Evolutionary conservation across 2,888 invertebrate species (phyloP).

Genomic region (Tachina fera): DNA sequence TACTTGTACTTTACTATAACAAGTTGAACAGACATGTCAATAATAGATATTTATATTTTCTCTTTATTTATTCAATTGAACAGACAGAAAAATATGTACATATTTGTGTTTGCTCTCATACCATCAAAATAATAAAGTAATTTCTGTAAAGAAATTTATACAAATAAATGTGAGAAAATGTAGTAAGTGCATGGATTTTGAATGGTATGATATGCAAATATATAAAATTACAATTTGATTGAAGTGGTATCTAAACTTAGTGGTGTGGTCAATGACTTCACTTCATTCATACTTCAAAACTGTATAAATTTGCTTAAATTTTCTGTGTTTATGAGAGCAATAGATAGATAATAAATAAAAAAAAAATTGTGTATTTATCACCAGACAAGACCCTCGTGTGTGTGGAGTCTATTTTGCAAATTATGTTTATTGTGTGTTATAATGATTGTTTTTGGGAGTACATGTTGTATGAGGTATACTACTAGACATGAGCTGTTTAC

Average conservation of each 20-base stretch:
- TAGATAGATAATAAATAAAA: slow-evolving; percentile 36
- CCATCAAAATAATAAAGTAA: slow-evolving; percentile 11
- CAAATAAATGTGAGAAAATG: slow-evolving; percentile 30
- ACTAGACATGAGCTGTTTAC: background rate
- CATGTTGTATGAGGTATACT: slow-evolving; percentile 4
- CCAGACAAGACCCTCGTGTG: slow-evolving; percentile 37
- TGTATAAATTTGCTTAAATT: slow-evolving; percentile 27
- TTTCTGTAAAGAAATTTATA: slow-evolving; percentile 11
- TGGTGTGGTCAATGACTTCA: slow-evolving; percentile 54
- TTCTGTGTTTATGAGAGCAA: slow-evolving; percentile 32
- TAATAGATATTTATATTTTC: slow-evolving; percentile 48
- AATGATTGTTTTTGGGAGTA: slow-evolving; percentile 30
- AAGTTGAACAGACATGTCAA: slow-evolving; percentile 62
- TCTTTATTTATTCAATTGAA: slow-evolving; percentile 40
- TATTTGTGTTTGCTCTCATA: background rate
- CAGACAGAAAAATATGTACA: slow-evolving; percentile 2
- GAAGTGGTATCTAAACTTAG: slow-evolving; percentile 46
- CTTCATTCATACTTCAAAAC: slow-evolving; percentile 44
- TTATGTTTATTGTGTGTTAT: background rate
- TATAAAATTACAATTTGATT: slow-evolving; percentile 63
- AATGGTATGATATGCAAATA: slow-evolving; percentile 24
- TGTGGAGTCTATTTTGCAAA: slow-evolving; percentile 22
- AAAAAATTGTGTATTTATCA: slow-evolving; percentile 20
- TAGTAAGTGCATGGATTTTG: background rate
- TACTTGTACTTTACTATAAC: slow-evolving; percentile 58